Percentiles rank a stretch among this genome's conserved stretches.
Conservation (phyloP, 2,888 invertebrate species). For the Xestia ashworthii region DNA sequence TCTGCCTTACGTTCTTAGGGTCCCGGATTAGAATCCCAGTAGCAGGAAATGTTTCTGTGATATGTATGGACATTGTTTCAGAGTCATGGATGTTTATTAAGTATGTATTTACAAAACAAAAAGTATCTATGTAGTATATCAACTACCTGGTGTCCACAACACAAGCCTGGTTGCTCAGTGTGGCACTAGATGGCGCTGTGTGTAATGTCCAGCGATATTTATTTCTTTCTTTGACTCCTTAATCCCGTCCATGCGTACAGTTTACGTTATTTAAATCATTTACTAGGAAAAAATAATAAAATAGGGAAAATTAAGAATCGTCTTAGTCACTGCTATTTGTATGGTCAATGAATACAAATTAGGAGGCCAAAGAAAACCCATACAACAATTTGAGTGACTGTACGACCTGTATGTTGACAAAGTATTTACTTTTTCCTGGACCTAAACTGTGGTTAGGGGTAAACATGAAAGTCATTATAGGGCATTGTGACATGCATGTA, state of each 20-base stretch:
- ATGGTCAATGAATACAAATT: slow-evolving; percentile 18
- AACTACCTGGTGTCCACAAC: too few species aligned
- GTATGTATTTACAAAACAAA: too few species aligned
- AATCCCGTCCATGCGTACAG: neutral
- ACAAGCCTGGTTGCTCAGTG: too few species aligned
- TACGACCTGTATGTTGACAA: neutral
- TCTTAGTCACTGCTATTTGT: neutral
- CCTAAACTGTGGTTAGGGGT: slow-evolving; percentile 12
- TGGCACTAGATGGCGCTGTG: too few species aligned
- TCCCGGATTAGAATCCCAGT: too few species aligned
- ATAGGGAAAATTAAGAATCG: neutral
- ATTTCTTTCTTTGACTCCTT: too few species aligned
- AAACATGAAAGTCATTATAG: slow-evolving; percentile 16
- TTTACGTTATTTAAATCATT: neutral
- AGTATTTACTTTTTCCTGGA: neutral
- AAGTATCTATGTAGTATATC: too few species aligned
- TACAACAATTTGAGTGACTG: slow-evolving; percentile 5
- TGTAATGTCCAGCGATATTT: too few species aligned
- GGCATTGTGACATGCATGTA: neutral
- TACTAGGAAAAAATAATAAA: neutral
- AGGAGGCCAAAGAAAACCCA: neutral
- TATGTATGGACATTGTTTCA: too few species aligned
- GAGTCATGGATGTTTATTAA: too few species aligned
- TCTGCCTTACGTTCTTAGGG: too few species aligned
- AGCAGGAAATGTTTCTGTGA: too few species aligned